Conservation (phyloP, 2,797 vertebrate species). For the Enteromius anoplus region DNA sequence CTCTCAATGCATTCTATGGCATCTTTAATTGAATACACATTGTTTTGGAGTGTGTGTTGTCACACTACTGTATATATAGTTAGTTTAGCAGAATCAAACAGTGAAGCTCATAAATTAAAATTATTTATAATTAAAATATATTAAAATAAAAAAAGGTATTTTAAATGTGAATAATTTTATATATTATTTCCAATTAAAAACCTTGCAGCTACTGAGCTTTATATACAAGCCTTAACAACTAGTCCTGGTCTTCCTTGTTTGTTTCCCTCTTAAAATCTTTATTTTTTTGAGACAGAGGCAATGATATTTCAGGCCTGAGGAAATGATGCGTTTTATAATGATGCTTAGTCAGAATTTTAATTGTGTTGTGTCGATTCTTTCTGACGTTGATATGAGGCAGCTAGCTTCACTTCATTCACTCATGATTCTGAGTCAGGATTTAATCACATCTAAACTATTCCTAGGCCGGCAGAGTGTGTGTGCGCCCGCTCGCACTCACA, state of each 20-base stretch:
- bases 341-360: conserved; percentile 10
- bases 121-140: not conserved
- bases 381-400: conserved; percentile 1
- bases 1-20: too few species aligned
- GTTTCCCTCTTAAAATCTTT: not conserved
- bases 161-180: not conserved
- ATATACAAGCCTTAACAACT: not conserved
- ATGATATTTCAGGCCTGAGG: not conserved
- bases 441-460: conserved; percentile 57
- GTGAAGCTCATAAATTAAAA: not conserved
- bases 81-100: not conserved
- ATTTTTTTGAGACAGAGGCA: too few species aligned
- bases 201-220: not conserved
- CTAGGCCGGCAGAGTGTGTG: conserved; percentile 52
- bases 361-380: conserved; percentile 5
- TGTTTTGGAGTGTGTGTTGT: not conserved
- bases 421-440: conserved; percentile 1
- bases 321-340: not conserved
- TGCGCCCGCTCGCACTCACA: conserved; percentile 54
- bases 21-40: not conserved
- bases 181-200: not conserved
- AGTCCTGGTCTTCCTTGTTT: not conserved
- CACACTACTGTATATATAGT: not conserved
- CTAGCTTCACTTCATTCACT: not conserved
- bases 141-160: not conserved